phyloP scores from a whole-genome alignment of 2,113 vertebrate species.

The Gracilinanus agilis region DNA sequence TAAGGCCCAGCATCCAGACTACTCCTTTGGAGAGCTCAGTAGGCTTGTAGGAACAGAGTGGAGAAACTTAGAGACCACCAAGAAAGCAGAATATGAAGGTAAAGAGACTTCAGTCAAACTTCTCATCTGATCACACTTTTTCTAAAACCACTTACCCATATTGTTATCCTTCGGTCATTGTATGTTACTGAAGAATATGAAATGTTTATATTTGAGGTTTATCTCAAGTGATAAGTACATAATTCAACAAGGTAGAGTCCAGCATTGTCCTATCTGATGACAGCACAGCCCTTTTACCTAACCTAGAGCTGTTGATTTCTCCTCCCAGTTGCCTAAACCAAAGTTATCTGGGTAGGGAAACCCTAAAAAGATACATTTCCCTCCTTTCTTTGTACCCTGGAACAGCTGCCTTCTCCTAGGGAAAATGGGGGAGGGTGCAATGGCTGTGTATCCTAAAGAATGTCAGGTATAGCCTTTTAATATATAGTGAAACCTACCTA shows the following conservation, averaged over 20 bases:
- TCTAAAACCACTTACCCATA: background rate
- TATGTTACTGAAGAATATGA: conserved; percentile 18
- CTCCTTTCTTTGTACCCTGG: conserved; percentile 46
- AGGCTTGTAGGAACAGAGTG: conserved; percentile 98
- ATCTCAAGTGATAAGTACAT: conserved; percentile 24
- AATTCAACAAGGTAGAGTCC: conserved; percentile 31
- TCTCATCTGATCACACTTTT: conserved; percentile 33
- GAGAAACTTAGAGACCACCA: conserved; percentile 96
- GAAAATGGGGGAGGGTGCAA: background rate
- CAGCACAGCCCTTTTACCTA: conserved; percentile 53
- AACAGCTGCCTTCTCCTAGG: background rate
- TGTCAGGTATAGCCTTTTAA: background rate
- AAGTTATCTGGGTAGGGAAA: conserved; percentile 34
- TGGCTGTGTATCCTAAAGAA: background rate
- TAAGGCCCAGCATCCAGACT: conserved; percentile 98
- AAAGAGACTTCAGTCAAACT: conserved; percentile 74
- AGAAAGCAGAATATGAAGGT: conserved; percentile 99
- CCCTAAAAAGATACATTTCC: conserved; percentile 63
- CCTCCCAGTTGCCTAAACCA: conserved; percentile 43
- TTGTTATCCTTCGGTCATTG: background rate
- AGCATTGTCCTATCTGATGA: conserved; percentile 56
- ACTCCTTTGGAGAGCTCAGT: conserved; percentile 98
- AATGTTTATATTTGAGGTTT: conserved; percentile 39
- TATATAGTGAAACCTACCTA: background rate
- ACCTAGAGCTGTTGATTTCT: conserved; percentile 36